Conservation (phyloP, 2,888 invertebrate species). For the Morpho deidamia region DNA sequence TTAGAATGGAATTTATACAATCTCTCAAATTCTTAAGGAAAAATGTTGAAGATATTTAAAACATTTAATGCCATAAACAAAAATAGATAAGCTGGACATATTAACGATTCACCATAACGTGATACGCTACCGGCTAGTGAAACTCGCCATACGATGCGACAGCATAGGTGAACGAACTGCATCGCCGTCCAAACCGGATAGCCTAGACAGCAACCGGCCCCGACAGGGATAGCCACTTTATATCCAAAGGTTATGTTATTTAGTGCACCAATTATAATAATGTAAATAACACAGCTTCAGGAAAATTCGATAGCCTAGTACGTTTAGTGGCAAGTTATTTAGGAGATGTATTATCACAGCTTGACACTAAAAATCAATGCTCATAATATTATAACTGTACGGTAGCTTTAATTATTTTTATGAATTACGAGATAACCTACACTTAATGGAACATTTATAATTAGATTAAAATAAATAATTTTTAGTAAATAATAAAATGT, state of each 20-base stretch:
- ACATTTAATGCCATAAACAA: neutral
- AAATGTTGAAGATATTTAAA: neutral
- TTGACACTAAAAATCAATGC: no score
- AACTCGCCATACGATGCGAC: slow-evolving; percentile 30
- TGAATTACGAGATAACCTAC: no score
- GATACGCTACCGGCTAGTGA: slow-evolving; percentile 36
- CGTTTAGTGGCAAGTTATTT: neutral
- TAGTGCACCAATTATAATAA: slow-evolving; percentile 36
- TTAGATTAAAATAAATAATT: no score
- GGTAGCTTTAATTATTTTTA: no score
- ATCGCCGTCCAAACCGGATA: slow-evolving; percentile 66
- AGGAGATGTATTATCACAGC: no score
- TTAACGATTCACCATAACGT: slow-evolving; percentile 39
- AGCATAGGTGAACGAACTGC: slow-evolving; percentile 68
- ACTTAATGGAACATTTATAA: no score
- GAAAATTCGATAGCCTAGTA: neutral
- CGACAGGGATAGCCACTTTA: slow-evolving; percentile 33
- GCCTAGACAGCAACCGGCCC: slow-evolving; percentile 44
- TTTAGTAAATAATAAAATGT: no score
- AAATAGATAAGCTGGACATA: slow-evolving; percentile 5
- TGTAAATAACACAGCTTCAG: slow-evolving; percentile 1
- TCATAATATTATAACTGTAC: no score
- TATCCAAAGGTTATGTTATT: slow-evolving; percentile 30
- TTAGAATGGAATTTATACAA: no score
- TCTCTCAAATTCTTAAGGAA: neutral